A percentile compares a stretch with the other conserved stretches of the same genome.
phyloP scores from a whole-genome alignment of 2,113 vertebrate species.

The Cygnus buccinator region DNA sequence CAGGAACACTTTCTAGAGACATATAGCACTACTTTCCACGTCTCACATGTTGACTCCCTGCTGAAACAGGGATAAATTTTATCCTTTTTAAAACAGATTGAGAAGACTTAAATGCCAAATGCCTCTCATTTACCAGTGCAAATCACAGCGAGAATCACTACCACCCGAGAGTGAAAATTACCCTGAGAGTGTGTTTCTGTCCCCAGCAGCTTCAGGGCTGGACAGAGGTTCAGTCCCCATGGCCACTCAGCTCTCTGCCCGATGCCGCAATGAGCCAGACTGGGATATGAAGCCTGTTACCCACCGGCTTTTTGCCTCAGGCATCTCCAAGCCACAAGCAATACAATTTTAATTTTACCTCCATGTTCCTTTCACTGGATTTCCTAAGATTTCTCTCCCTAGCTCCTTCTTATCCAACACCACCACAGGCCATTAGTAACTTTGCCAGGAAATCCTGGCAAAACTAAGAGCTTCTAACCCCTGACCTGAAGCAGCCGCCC shows the following conservation, averaged over 20 bases:
- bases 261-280: neutral
- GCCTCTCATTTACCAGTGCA: neutral
- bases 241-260: neutral
- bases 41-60: neutral
- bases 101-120: neutral
- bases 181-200: neutral
- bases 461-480: neutral
- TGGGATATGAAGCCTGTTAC: neutral
- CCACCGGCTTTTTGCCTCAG: neutral
- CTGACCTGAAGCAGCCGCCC: neutral
- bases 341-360: neutral
- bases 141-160: neutral
- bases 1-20: neutral
- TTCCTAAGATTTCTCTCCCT: neutral
- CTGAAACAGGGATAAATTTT: neutral
- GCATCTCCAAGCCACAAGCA: neutral
- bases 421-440: neutral
- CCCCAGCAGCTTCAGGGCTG: neutral
- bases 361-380: neutral
- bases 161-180: neutral
- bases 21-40: accelerated
- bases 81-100: neutral
- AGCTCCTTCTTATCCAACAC: neutral
- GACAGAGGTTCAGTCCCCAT: neutral
- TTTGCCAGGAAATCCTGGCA: neutral